These are phyloP conservation scores for Burhinus oedicnemus DNA, from an alignment of 2,113 vertebrate species.

Conservation along the genomic window DNA sequence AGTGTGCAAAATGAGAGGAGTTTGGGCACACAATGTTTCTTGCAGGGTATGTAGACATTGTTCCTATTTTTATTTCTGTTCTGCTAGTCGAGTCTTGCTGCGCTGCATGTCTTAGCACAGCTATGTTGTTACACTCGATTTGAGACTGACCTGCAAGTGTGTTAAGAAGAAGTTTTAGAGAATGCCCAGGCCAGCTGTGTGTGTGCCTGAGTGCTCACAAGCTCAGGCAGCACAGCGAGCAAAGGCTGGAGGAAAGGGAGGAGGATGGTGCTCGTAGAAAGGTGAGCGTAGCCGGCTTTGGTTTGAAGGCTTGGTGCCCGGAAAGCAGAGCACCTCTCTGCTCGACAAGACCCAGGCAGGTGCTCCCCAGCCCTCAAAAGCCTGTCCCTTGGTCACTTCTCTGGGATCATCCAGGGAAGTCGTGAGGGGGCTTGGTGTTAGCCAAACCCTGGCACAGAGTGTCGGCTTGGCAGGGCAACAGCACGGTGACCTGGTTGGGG, in stretches of 20 bases:
- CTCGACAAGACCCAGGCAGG: rapidly evolving
- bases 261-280: neutral
- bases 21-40: neutral
- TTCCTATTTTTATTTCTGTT: neutral
- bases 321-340: neutral
- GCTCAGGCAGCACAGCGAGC: neutral
- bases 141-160: neutral
- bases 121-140: neutral
- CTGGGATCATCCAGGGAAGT: neutral
- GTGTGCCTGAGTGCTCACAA: neutral
- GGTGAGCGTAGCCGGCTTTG: rapidly evolving
- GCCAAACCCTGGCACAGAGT: neutral
- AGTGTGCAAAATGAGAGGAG: neutral
- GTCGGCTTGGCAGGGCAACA: neutral
- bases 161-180: neutral
- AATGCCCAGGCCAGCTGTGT: neutral
- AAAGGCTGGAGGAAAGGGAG: neutral
- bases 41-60: neutral
- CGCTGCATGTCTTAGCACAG: neutral
- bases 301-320: neutral
- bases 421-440: neutral
- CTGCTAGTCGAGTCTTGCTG: neutral
- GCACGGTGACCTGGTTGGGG: neutral
- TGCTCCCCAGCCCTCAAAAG: neutral
- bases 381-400: too few species aligned